Evolutionary conservation across 2,797 vertebrate species (phyloP).

Genomic region (Chanos chanos): DNA sequence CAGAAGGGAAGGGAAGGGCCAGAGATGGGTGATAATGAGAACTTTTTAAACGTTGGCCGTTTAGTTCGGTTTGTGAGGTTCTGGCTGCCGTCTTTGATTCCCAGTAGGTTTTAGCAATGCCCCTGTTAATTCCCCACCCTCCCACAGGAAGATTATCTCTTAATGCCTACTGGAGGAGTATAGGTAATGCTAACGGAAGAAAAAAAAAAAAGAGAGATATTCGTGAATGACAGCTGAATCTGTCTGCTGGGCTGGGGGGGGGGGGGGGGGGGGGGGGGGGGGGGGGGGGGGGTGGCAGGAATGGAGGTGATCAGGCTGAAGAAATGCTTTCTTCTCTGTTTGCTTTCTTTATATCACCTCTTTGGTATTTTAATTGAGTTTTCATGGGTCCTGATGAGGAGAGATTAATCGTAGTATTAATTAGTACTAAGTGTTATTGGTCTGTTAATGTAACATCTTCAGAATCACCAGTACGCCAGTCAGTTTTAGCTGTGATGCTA

Average conservation of each 20-base stretch:
- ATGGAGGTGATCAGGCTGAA: neutral
- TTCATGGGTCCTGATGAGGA: neutral
- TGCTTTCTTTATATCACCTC: too few relatives aligned
- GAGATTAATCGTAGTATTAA: too few relatives aligned
- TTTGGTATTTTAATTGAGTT: too few relatives aligned
- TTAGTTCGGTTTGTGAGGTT: too few relatives aligned
- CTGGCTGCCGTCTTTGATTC: slow-evolving; percentile 57
- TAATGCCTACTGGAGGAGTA: slow-evolving; percentile 58
- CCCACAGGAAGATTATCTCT: slow-evolving; percentile 34
- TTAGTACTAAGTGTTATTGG: too few relatives aligned
- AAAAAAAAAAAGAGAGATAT: slow-evolving; percentile 57
- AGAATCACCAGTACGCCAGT: neutral
- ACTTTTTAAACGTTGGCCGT: too few relatives aligned
- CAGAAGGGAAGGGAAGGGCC: too few relatives aligned
- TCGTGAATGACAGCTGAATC: slow-evolving; percentile 57
- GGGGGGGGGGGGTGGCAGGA: neutral
- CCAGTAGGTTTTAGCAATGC: slow-evolving; percentile 42
- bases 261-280: neutral
- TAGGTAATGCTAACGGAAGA: slow-evolving; percentile 59
- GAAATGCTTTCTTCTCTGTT: too few relatives aligned
- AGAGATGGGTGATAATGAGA: too few relatives aligned
- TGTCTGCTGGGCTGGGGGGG: slow-evolving; percentile 15
- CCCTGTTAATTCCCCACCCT: slow-evolving; percentile 34
- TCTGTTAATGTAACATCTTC: too few relatives aligned
- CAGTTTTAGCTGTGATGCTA: neutral